Conservation (phyloP, 2,113 vertebrate genomes). For the Conger conger region DNA sequence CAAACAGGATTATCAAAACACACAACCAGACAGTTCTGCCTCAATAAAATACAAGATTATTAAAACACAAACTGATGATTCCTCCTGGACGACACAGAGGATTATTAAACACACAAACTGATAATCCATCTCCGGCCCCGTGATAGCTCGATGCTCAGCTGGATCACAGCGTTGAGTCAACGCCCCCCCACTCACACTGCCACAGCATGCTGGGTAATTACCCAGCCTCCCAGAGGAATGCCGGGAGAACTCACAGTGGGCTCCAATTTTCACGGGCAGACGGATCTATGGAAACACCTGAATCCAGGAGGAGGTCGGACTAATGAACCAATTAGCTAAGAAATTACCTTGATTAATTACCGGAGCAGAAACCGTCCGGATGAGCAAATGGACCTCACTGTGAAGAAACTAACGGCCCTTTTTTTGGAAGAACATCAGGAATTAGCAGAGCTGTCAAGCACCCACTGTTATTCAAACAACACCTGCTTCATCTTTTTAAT, state of each 20-base stretch:
- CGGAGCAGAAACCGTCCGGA: slow-evolving; percentile 5
- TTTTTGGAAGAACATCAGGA: background rate
- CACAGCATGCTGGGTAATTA: slow-evolving; percentile 10
- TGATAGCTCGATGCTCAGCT: background rate
- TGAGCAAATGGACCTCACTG: background rate
- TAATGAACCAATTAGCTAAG: slow-evolving; percentile 28
- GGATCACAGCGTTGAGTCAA: background rate
- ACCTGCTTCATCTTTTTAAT: background rate
- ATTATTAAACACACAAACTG: background rate
- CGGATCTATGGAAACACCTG: slow-evolving; percentile 19
- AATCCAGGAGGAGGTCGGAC: slow-evolving; percentile 12
- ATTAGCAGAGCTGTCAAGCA: background rate
- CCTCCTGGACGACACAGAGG: background rate
- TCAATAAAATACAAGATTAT: background rate
- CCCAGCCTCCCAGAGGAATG: background rate
- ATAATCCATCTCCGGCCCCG: background rate
- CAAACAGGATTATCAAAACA: too few relatives aligned
- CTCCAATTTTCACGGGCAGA: slow-evolving; percentile 11
- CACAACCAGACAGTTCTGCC: too few relatives aligned
- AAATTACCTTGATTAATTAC: slow-evolving; percentile 31
- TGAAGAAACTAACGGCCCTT: background rate
- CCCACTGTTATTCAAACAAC: background rate
- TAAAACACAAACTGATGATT: background rate
- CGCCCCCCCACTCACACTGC: background rate
- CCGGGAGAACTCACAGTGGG: background rate